phyloP scores from a whole-genome alignment of 2,113 vertebrate species.

The Cepphus grylle region DNA sequence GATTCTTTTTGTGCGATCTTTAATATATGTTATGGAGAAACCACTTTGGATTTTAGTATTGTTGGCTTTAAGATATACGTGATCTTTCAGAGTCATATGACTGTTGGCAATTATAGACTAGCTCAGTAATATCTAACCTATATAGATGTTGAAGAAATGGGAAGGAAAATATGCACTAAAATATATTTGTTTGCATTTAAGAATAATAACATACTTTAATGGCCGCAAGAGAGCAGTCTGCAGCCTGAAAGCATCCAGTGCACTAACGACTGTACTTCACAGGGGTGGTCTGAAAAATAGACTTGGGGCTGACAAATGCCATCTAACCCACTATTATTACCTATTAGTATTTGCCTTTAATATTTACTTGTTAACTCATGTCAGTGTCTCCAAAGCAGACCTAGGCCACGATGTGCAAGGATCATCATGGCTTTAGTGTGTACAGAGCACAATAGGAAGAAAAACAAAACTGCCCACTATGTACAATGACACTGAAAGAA shows the following conservation, averaged over 20 bases:
- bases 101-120: not conserved
- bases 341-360: not conserved
- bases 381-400: not conserved
- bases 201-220: not conserved
- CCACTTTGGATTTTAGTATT: not conserved
- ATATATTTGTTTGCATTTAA: not conserved
- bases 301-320: not conserved
- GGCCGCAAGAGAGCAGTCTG: not conserved
- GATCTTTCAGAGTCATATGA: not conserved
- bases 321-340: not conserved
- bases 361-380: not conserved
- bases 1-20: not conserved
- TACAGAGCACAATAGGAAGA: not conserved
- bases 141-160: not conserved
- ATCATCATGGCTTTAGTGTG: not conserved
- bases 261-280: not conserved
- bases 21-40: not conserved
- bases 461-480: not conserved
- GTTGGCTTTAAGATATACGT: not conserved
- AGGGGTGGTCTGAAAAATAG: not conserved
- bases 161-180: not conserved
- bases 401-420: not conserved
- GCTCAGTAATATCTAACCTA: not conserved
- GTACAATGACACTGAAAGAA: not conserved
- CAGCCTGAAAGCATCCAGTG: not conserved